phyloP scores from a whole-genome alignment of 2,888 invertebrate genomes.

The Dysmachus trigonus region DNA sequence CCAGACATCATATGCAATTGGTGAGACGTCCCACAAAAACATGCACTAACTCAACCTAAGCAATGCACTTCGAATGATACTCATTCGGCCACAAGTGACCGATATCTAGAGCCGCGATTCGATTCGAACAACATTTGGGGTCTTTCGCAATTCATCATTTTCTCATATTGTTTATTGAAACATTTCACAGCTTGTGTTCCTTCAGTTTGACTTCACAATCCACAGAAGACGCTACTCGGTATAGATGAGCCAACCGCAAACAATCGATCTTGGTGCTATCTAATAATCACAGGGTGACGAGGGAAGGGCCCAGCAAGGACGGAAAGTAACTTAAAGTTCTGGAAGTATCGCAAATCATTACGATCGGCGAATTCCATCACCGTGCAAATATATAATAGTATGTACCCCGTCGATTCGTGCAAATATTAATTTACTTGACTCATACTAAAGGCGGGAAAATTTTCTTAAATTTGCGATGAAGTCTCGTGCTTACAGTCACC shows the following conservation, averaged over 20 bases:
- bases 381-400: not conserved
- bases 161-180: not conserved
- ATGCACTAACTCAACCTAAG: not conserved
- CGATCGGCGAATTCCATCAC: not conserved
- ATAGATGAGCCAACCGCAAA: not conserved
- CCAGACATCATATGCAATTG: not conserved
- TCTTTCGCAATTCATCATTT: not conserved
- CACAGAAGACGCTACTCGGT: not conserved
- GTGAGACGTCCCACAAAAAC: not conserved
- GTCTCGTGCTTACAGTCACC: not conserved
- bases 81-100: not conserved
- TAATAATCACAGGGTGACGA: not conserved
- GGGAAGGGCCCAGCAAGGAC: not conserved
- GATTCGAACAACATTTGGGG: not conserved
- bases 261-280: not conserved
- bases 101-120: not conserved
- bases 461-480: not conserved
- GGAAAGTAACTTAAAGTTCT: not conserved
- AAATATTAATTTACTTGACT: not conserved
- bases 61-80: not conserved
- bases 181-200: not conserved
- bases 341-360: constrained; percentile 3
- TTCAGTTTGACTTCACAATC: not conserved
- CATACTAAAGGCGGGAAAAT: not conserved
- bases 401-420: not conserved